phyloP scores from a whole-genome alignment of 2,797 vertebrate genomes.

The Silurus lanzhouensis region DNA sequence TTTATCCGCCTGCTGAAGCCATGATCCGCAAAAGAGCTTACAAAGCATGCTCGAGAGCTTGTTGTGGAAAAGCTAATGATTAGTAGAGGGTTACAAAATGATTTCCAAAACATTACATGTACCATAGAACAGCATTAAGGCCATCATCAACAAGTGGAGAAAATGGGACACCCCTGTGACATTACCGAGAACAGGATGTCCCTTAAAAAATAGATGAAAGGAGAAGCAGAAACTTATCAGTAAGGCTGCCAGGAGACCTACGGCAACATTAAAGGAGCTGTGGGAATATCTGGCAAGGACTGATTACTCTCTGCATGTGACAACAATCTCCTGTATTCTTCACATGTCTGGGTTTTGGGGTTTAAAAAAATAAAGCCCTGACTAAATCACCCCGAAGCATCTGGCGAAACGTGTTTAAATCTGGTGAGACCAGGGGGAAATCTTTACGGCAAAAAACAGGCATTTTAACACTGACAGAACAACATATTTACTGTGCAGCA shows the following conservation, averaged over 20 bases:
- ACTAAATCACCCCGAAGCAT: too few species aligned
- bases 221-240: not conserved
- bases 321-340: not conserved
- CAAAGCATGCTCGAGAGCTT: not conserved
- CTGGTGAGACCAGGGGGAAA: not conserved
- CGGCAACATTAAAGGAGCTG: slow-evolving; percentile 8
- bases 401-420: too few species aligned
- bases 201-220: not conserved
- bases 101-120: not conserved
- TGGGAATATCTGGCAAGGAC: not conserved
- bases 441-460: not conserved
- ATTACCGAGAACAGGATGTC: not conserved
- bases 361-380: too few species aligned
- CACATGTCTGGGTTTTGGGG: too few species aligned
- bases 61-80: too few species aligned
- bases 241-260: not conserved
- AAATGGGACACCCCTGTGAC: not conserved
- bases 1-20: too few species aligned
- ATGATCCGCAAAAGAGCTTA: not conserved
- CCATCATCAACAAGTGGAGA: not conserved
- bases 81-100: not conserved
- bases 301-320: not conserved
- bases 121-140: not conserved
- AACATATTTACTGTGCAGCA: not conserved
- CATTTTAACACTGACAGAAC: not conserved